These are phyloP conservation scores for Thecocarcelia acutangulata DNA, from an alignment of 2,888 invertebrate genomes.

Conservation along the genomic window DNA sequence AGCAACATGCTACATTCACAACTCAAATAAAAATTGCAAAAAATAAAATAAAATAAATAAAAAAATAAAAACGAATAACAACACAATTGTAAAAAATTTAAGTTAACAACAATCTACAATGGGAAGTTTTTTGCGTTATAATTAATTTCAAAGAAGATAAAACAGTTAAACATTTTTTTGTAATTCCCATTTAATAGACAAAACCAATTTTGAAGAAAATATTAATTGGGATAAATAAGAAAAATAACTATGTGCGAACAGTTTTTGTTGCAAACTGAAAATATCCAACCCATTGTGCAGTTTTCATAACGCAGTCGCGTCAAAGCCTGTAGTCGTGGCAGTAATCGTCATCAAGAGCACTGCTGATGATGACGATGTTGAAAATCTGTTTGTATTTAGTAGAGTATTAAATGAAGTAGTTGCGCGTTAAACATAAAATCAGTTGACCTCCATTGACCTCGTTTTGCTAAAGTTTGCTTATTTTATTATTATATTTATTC, in stretches of 20 bases:
- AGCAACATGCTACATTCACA: constrained; percentile 58
- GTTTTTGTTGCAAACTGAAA: neutral
- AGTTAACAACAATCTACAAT: constrained; percentile 52
- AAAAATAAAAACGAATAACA: no score
- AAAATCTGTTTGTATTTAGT: constrained; percentile 76
- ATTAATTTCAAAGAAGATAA: neutral
- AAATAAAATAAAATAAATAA: constrained; percentile 9
- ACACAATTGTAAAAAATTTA: constrained; percentile 41
- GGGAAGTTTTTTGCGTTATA: neutral
- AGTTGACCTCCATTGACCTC: constrained; percentile 80
- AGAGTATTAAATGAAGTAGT: constrained; percentile 77
- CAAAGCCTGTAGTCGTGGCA: constrained; percentile 39
- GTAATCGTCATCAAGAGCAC: constrained; percentile 44
- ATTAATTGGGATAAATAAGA: no score
- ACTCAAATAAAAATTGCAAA: constrained; percentile 32
- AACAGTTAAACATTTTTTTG: neutral
- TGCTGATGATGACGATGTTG: constrained; percentile 57
- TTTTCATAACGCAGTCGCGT: neutral
- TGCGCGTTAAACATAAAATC: constrained; percentile 77
- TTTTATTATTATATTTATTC: constrained; percentile 40
- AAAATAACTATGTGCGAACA: no score
- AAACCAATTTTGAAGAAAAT: neutral
- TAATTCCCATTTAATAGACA: neutral
- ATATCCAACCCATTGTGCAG: constrained; percentile 30
- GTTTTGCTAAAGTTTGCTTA: constrained; percentile 71